Base-by-base conservation (phyloP, 2,888 invertebrate species). In the Acanthosepion lycidas region DNA sequence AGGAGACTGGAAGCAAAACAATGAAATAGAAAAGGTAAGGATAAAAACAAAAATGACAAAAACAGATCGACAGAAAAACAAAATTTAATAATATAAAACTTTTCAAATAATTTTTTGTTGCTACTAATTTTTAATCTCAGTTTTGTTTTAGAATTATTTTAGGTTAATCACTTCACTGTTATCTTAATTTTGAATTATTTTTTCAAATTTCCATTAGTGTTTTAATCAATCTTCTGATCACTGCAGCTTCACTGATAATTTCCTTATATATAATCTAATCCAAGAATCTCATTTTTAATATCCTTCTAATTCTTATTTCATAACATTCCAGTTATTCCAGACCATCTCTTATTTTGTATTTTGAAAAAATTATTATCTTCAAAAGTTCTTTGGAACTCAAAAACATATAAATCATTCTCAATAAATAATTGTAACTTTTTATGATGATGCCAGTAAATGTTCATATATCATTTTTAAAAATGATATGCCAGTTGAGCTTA, bases 221-320 rank as follows among this genome's bases (percentile, higher is more conserved):
- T 78, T 78, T 78, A 78, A 78, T 78, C 78, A 78, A 78, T 15
- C n/a, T 78, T 78, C 33, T 78, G 15, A 78, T n/a, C 64, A 23
- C 23, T 28, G 26, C 33, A 33, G 12, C 9, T 9, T 33, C 23
- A 78, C 15, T n/a, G n/a, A 78, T 78, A 78, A n/a, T 78, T 78
- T 78, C 78, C 78, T 78, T 78, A 78, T n/a, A 78, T 78, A 33
- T 78, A 78, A 78, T 78, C 78, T 78, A n/a, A n/a, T 78, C 78
- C 78, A 78, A 15, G n/a, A 33, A 78, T 78, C 15, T 78, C n/a
- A 78, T 78, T 78, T 64, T 12, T 78, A n/a, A 78, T 78, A 78
- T 33, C n/a, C n/a, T n/a, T 78, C 15, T 78, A 33, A 78, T 78
- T 33, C n/a, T 9, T n/a, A 12, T n/a, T 78, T 78, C 18, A 12